These are phyloP conservation scores for Lerema accius DNA, from an alignment of 1,140 invertebrate genomes.

Conservation along the genomic window DNA sequence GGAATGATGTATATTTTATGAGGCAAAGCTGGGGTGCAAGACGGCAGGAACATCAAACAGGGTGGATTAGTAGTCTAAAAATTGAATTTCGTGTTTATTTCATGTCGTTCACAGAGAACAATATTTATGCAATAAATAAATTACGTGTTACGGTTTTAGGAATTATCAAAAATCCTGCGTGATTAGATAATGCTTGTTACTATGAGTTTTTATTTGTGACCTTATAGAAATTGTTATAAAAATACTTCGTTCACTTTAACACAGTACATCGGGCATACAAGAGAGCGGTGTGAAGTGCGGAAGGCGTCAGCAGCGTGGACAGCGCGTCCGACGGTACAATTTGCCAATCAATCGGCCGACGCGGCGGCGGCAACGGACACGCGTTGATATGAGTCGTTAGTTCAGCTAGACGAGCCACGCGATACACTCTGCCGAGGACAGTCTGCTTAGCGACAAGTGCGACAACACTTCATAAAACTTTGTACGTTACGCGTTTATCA, in stretches of 20 bases:
- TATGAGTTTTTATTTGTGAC: no score
- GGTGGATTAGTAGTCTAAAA: constrained; percentile 40
- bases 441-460: background rate
- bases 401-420: constrained; percentile 1
- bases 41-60: constrained; percentile 46
- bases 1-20: constrained; percentile 70
- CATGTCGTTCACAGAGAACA: no score
- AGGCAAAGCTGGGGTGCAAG: constrained; percentile 29
- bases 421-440: background rate
- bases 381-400: constrained; percentile 18
- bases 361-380: constrained; percentile 34
- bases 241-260: background rate
- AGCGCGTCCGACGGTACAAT: constrained; percentile 56
- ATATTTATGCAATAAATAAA: no score
- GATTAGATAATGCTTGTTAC: no score
- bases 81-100: constrained; percentile 15
- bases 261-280: constrained; percentile 41
- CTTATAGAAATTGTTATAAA: background rate
- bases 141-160: no score
- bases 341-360: constrained; percentile 72
- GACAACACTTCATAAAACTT: no score
- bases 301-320: constrained; percentile 48
- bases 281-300: constrained; percentile 52
- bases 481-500: no score
- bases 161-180: no score